Evolutionary conservation across 23 tunicate genomes (phyloP), one percentile per base, ranked within the genome.

Genomic region (Ascidia mentula): DNA sequence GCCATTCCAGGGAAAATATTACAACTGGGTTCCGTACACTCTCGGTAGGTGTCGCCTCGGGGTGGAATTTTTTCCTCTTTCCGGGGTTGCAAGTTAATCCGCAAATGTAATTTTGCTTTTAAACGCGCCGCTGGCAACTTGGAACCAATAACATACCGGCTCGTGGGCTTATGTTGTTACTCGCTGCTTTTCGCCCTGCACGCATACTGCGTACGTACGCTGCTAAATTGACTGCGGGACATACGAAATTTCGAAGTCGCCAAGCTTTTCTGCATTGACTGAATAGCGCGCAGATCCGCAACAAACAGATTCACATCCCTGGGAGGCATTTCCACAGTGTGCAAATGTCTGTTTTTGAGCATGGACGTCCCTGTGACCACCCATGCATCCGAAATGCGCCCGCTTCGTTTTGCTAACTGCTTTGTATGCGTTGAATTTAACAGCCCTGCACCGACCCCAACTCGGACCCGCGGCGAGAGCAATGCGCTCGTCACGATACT

Each of bases 401-500:
- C 38, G 18, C 28, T 22, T 70, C 18, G 18, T 75, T 75, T 59
- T 36, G 53, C 53, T 75, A 38, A 32, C 37, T 75, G 53, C 79
- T 36, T 78, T 6, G 46, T 46, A 24, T 36, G 65, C 65, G 34
- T 46, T 78, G 45, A 2, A 32, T 77, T n/a, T n/a, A n/a, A 1
- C 42, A 89, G 95, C 69, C 73, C 32, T 89, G 95, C 71, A 72
- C 79, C 38, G 40, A 35, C 13, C 31, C 82, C 5, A 34, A 34
- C 22, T 59, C 40, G 26, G 91, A 87, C 74, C 92, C 88, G 46
- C 91, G 99, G 13, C 87, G 82, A 32, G 84, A 82, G 79, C 99
- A 96, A 72, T 96, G 99, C 77, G 92, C 95, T 0, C 69, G 70
- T 35, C 88, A 83, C 75, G 97, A 96, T 81, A 83, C 61, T 60